These are phyloP conservation scores for Apteryx owenii DNA, from an alignment of 2,113 vertebrate genomes.

Conservation along the genomic window DNA sequence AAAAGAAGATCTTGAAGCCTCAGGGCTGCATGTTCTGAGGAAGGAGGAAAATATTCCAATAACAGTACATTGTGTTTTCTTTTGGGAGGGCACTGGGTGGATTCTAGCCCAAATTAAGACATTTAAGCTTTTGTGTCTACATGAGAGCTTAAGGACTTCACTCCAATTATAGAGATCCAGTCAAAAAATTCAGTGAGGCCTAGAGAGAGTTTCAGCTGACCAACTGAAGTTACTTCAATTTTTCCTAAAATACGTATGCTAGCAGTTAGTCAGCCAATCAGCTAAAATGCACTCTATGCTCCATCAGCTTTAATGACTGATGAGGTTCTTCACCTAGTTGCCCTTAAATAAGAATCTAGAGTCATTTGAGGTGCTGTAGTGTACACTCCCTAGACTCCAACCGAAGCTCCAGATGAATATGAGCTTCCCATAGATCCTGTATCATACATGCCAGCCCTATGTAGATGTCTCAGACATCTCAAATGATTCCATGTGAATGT, in stretches of 20 bases:
- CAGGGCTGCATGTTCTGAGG: not conserved
- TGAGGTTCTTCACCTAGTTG: constrained; percentile 10
- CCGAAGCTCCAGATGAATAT: not conserved
- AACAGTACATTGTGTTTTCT: not conserved
- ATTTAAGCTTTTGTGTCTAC: not conserved
- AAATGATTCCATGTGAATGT: not conserved
- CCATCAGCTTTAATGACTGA: not conserved
- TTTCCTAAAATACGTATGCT: not conserved
- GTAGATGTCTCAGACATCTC: not conserved
- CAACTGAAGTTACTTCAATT: not conserved
- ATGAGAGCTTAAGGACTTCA: not conserved
- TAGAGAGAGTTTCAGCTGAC: not conserved
- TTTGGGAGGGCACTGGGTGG: not conserved
- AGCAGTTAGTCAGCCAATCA: not conserved
- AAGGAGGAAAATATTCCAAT: not conserved
- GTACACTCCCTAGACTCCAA: not conserved
- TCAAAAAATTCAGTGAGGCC: not conserved
- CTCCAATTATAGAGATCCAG: not conserved
- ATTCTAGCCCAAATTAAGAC: not conserved
- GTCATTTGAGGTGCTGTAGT: not conserved
- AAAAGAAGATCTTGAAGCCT: not conserved
- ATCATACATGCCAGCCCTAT: not conserved
- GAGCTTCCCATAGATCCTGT: not conserved
- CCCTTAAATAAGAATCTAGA: not conserved
- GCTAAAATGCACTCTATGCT: constrained; percentile 26